Conservation (phyloP, 2,888 invertebrate species). For the Agonopterix subpropinquella region DNA sequence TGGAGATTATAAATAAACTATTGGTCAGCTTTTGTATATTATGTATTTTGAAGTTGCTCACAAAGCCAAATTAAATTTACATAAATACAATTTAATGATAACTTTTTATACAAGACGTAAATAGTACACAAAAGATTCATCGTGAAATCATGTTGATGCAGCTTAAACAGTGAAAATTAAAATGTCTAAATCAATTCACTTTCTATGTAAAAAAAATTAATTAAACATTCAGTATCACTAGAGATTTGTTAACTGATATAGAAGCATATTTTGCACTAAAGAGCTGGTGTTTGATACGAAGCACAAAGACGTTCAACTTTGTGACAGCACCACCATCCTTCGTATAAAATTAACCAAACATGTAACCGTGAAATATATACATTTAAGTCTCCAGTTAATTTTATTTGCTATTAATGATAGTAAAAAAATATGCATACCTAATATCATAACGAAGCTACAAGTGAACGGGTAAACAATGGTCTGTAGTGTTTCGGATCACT, state of each 20-base stretch:
- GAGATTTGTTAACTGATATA: slow-evolving; percentile 59
- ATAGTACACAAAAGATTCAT: slow-evolving; percentile 65
- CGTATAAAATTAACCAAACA: slow-evolving; percentile 72
- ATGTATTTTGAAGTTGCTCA: slow-evolving; percentile 74
- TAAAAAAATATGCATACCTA: slow-evolving; percentile 76
- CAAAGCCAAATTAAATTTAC: slow-evolving; percentile 75
- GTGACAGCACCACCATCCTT: slow-evolving; percentile 60
- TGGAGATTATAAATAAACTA: slow-evolving; percentile 58
- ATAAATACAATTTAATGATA: slow-evolving; percentile 73
- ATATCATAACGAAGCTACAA: slow-evolving; percentile 72
- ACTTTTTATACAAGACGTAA: slow-evolving; percentile 70
- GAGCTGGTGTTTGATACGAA: slow-evolving; percentile 35
- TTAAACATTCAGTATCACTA: slow-evolving; percentile 54
- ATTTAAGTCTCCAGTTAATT: slow-evolving; percentile 62
- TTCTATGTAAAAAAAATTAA: slow-evolving; percentile 41
- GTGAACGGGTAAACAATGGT: slow-evolving; percentile 64
- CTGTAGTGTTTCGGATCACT: slow-evolving; percentile 47
- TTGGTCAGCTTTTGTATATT: slow-evolving; percentile 69
- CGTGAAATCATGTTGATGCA: slow-evolving; percentile 51
- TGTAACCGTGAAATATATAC: slow-evolving; percentile 72
- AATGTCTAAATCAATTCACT: slow-evolving; percentile 46
- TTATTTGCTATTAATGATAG: slow-evolving; percentile 65
- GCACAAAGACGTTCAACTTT: slow-evolving; percentile 60
- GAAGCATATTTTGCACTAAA: slow-evolving; percentile 35
- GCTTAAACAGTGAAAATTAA: slow-evolving; percentile 45